Conservation (phyloP, 2,888 invertebrate species). For the Meghimatium bilineatum region DNA sequence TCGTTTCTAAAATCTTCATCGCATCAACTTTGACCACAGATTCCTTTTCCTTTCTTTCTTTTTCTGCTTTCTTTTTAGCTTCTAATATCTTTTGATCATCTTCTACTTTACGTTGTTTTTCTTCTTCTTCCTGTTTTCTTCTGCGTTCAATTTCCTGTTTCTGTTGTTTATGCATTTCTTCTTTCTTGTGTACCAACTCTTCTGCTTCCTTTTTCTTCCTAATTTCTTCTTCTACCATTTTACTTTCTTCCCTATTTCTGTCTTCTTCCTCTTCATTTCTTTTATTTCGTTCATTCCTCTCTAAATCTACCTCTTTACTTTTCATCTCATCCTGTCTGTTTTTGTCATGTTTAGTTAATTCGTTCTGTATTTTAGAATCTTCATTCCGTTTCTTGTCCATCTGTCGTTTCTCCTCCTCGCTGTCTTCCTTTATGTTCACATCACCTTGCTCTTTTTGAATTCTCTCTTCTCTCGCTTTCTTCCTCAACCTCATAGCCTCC, state of each 20-base stretch:
- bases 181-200: not conserved
- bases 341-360: not conserved
- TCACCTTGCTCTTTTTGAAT: constrained; percentile 19
- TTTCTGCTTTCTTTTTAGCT: not conserved
- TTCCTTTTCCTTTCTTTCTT: not conserved
- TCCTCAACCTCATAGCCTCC: constrained; percentile 24
- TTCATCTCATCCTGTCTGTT: not conserved
- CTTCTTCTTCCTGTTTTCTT: not conserved
- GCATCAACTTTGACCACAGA: not conserved
- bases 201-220: constrained; percentile 10
- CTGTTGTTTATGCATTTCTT: not conserved
- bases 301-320: not conserved
- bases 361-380: not conserved
- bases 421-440: not conserved
- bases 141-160: not conserved
- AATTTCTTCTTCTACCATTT: not conserved
- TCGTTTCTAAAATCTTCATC: not conserved
- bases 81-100: not conserved
- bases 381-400: not conserved
- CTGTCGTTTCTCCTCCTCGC: not conserved
- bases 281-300: not conserved
- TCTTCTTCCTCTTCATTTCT: constrained; percentile 17
- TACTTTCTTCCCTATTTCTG: not conserved
- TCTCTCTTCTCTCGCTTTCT: constrained; percentile 29
- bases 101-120: not conserved